Evolutionary conservation across 1,140 invertebrate species (phyloP).

Genomic region (Semibalanus balanoides): DNA sequence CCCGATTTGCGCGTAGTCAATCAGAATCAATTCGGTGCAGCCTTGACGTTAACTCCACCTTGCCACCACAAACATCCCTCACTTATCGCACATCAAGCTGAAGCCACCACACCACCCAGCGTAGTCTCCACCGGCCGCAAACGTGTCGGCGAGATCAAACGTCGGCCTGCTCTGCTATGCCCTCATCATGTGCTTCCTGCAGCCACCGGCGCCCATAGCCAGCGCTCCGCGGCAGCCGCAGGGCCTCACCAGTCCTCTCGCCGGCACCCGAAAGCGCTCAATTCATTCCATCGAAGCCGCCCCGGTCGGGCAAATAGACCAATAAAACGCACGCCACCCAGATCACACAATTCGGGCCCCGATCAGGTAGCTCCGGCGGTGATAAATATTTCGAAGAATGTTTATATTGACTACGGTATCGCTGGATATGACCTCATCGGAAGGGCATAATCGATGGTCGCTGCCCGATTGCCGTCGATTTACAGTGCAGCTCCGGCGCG

Average conservation of each 20-base stretch:
- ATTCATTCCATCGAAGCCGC: neutral
- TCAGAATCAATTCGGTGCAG: too few species aligned
- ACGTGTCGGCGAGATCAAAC: too few species aligned
- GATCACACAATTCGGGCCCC: neutral
- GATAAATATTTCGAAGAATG: neutral
- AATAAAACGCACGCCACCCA: neutral
- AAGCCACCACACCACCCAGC: too few species aligned
- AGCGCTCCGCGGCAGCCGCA: too few species aligned
- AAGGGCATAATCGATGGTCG: neutral
- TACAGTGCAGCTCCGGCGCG: neutral
- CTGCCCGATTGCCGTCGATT: neutral
- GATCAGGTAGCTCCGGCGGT: neutral
- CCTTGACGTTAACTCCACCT: too few species aligned
- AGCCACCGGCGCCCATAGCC: too few species aligned
- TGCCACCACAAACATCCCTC: too few species aligned
- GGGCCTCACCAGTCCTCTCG: neutral
- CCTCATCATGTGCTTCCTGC: too few species aligned
- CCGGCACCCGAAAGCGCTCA: neutral
- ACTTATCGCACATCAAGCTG: too few species aligned
- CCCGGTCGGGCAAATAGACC: neutral
- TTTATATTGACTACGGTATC: constrained; percentile 2
- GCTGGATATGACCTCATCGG: neutral
- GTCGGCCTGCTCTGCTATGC: too few species aligned
- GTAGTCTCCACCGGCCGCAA: too few species aligned
- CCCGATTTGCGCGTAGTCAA: too few species aligned